Conservation (phyloP, 2,888 invertebrate species). For the Reticulitermes lucifugus region DNA sequence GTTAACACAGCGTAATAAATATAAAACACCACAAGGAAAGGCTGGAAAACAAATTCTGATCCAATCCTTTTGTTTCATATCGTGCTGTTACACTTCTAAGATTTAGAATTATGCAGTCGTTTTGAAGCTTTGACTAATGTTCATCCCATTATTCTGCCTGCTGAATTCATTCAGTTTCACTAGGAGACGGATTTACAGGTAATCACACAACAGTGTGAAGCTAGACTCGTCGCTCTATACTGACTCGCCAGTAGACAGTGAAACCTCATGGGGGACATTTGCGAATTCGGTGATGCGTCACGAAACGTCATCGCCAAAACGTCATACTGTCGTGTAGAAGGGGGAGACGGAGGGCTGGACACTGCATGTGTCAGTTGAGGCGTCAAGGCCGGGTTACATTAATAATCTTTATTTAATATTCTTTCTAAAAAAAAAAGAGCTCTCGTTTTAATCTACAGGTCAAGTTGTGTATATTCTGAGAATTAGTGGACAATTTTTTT, state of each 20-base stretch:
- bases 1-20: too few species aligned
- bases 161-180: neutral
- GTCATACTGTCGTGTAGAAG: neutral
- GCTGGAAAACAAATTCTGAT: too few species aligned
- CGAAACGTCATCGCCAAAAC: constrained; percentile 3
- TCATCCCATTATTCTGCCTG: neutral
- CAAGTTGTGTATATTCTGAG: too few species aligned
- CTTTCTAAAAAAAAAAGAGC: too few species aligned
- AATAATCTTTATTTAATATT: neutral
- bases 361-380: neutral
- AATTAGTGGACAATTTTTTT: too few species aligned
- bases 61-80: neutral
- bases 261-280: constrained; percentile 20
- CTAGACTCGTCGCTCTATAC: neutral
- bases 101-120: neutral
- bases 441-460: too few species aligned
- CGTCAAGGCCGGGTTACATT: constrained; percentile 12
- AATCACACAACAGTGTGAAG: constrained; percentile 16
- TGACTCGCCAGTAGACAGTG: constrained; percentile 1
- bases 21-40: too few species aligned
- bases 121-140: neutral
- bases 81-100: neutral
- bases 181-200: constrained; percentile 9
- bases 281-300: constrained; percentile 24
- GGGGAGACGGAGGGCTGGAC: neutral